phyloP scores from a whole-genome alignment of 2,888 invertebrate genomes.

The Exocentrus adspersus region DNA sequence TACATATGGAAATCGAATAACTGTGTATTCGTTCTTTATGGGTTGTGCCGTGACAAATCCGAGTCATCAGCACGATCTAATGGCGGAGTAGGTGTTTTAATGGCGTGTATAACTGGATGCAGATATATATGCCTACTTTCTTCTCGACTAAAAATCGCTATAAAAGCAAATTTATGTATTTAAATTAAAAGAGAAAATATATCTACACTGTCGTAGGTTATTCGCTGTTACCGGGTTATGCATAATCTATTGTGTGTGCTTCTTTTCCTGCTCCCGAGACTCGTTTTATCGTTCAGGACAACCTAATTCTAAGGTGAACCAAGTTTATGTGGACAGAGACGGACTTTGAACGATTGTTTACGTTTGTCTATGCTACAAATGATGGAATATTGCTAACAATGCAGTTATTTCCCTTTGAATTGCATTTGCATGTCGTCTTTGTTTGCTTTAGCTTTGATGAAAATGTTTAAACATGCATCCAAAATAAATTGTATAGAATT shows the following conservation, averaged over 20 bases:
- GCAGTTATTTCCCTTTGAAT: no score
- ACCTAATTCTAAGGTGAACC: no score
- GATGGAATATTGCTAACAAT: no score
- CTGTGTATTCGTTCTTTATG: conserved; percentile 19
- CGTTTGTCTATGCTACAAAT: no score
- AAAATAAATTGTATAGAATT: no score
- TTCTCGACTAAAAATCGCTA: conserved; percentile 2
- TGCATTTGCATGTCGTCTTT: no score
- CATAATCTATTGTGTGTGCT: neutral
- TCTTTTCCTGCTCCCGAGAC: no score
- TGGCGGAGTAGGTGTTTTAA: conserved; percentile 13
- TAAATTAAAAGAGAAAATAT: conserved; percentile 7
- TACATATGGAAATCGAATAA: conserved; percentile 23
- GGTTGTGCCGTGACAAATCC: conserved; percentile 8
- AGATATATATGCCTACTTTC: conserved; percentile 16
- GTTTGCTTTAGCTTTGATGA: no score
- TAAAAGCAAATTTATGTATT: conserved; percentile 13
- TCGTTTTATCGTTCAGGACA: no score
- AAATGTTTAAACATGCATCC: no score
- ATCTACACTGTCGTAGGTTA: neutral
- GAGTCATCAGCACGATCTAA: conserved; percentile 6
- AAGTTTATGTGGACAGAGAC: no score
- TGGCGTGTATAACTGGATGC: conserved; percentile 8
- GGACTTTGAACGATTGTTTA: no score
- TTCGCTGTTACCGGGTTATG: neutral